A percentile compares a stretch with the other conserved stretches of the same genome.
phyloP scores from a whole-genome alignment of 2,797 vertebrate species.

The Borostomias antarcticus region DNA sequence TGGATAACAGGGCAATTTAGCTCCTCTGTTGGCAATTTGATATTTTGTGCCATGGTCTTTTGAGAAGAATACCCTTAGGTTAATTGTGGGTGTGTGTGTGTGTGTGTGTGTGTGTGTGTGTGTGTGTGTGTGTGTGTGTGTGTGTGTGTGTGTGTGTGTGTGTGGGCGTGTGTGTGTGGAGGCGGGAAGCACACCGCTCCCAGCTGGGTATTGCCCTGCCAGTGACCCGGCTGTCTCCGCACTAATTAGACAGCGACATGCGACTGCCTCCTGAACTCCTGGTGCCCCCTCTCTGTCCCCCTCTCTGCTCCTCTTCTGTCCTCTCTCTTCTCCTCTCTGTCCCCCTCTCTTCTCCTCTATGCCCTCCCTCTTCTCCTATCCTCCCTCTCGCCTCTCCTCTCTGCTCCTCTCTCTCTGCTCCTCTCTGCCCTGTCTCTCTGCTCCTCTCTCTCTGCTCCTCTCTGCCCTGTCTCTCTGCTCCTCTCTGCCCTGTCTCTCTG shows the following conservation, averaged over 20 bases:
- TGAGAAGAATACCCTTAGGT: too few species aligned
- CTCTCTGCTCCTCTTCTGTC: neutral
- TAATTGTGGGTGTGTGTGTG: too few species aligned
- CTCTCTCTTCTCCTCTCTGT: conserved; percentile 38
- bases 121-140: conserved; percentile 31
- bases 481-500: neutral
- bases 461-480: neutral
- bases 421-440: neutral
- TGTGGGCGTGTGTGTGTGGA: conserved; percentile 48
- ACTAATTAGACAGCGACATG: conserved; percentile 85
- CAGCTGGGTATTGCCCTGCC: conserved; percentile 84
- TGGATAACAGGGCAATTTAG: too few species aligned
- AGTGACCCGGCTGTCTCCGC: conserved; percentile 84
- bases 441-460: neutral
- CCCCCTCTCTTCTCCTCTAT: conserved; percentile 6
- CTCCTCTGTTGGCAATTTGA: too few species aligned
- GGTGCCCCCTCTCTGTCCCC: conserved; percentile 61
- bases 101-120: conserved; percentile 23
- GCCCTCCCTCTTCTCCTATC: neutral
- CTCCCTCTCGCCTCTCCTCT: neutral
- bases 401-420: neutral
- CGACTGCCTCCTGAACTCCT: conserved; percentile 84
- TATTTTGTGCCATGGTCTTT: too few species aligned
- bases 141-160: conserved; percentile 49
- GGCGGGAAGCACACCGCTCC: conserved; percentile 74